Conservation (phyloP, 64 coral and sea anemone genomes). For the Montipora foliosa region DNA sequence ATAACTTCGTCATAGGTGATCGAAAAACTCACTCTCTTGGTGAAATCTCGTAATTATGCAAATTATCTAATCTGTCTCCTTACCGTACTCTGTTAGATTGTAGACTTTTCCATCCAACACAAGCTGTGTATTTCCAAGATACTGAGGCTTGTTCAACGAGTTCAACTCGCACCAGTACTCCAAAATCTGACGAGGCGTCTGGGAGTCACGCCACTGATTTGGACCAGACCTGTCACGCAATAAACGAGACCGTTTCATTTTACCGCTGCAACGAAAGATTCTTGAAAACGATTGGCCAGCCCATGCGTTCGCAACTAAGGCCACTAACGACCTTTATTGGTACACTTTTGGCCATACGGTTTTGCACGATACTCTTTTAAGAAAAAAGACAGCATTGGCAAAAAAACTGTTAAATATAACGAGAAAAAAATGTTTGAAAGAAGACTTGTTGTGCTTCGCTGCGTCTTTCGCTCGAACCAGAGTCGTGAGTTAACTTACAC, state of each 20-base stretch:
- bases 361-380: too few species aligned
- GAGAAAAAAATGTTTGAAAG: too few species aligned
- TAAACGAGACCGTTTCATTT: neutral
- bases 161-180: slow-evolving; percentile 87
- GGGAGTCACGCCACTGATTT: slow-evolving; percentile 97
- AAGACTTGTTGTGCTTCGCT: too few species aligned
- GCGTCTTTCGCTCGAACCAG: too few species aligned
- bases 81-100: slow-evolving; percentile 82
- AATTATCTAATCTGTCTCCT: neutral
- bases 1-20: too few species aligned
- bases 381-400: too few species aligned
- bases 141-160: slow-evolving; percentile 82
- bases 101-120: slow-evolving; percentile 83
- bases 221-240: slow-evolving; percentile 83
- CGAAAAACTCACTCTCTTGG: too few species aligned
- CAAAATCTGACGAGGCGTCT: slow-evolving; percentile 90
- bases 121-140: slow-evolving; percentile 95
- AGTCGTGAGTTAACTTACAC: neutral
- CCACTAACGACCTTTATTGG: too few species aligned
- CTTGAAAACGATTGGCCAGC: neutral
- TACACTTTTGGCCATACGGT: too few species aligned
- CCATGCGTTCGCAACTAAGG: neutral
- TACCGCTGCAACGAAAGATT: too few species aligned
- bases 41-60: too few species aligned
- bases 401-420: too few species aligned